Base-by-base conservation (phyloP, 2,113 vertebrate species). In the Parotia lawesii region DNA sequence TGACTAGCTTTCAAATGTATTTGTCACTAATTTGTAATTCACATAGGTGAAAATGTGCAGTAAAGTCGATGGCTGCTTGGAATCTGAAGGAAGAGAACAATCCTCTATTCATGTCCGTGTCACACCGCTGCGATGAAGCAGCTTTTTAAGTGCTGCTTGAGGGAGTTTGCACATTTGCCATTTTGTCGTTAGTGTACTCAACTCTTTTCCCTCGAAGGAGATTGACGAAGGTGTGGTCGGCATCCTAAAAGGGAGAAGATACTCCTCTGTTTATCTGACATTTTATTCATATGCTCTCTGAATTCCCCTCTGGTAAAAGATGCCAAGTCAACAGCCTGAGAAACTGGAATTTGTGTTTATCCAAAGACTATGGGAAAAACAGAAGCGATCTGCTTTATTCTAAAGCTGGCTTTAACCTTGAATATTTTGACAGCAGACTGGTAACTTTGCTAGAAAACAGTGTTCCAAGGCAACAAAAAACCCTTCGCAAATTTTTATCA, bases 11-110 rank as follows among this genome's bases (percentile, higher is more conserved):
- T 96, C 81, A 88, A 90, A 94, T 0, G 0, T 71, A 69, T 90
- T 95, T 95, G 60, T 80, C 90, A 86, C 57, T 90, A 81, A 90
- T 95, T 83, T 91, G 71, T 95, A 94, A 80, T 71, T 91, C 69
- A 45, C 82, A 53, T 64, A 90, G 85, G 90, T 95, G 58, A 87
- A 95, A 93, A 84, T 83, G 85, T 28, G 69, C 48, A 74, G 71
- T 72, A 56, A 90, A 84, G 56, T 73, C 33, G 2, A 77, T 50
- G 67, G n/a, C 56, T 94, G 82, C 78, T 37, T 72, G 45, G 82
- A 93, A 74, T 74, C 24, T 73, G 74, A 91, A 94, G 87, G 17
- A 38, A 89, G 42, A 88, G 48, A 80, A 80, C 61, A 88, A 84
- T 33, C 45, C 28, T 62, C 51, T 64, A 8, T 86, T 80, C 65